A percentile compares a stretch with the other conserved stretches of the same genome.
Conservation (phyloP, 2,888 invertebrate genomes). For the Alloscopus bannaensis region DNA sequence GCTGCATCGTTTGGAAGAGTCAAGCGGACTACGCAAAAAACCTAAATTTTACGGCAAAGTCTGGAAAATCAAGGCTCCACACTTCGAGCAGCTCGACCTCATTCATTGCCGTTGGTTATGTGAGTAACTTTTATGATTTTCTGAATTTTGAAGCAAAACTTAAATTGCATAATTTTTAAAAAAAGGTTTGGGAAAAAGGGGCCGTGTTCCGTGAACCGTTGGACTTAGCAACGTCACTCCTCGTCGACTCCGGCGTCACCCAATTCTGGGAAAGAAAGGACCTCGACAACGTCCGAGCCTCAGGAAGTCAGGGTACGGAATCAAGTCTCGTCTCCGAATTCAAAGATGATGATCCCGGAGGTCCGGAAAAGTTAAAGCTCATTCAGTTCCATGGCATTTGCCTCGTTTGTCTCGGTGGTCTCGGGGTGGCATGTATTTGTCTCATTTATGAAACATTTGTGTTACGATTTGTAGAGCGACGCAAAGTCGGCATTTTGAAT, state of each 20-base stretch:
- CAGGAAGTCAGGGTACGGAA: no score
- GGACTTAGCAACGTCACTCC: background rate
- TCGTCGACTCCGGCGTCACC: background rate
- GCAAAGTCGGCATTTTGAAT: no score
- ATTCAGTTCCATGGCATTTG: no score
- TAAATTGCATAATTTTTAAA: background rate
- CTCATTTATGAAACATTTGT: no score
- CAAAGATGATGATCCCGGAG: no score
- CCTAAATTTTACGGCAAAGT: slow-evolving; percentile 31
- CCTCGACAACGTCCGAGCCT: background rate
- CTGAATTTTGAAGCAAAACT: background rate
- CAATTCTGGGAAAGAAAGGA: background rate
- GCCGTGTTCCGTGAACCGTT: slow-evolving; percentile 38
- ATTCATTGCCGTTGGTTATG: slow-evolving; percentile 48
- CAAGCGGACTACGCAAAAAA: slow-evolving; percentile 31
- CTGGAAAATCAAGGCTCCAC: slow-evolving; percentile 25
- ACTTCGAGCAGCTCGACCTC: slow-evolving; percentile 25
- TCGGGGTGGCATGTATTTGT: no score
- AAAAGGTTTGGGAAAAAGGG: slow-evolving; percentile 28
- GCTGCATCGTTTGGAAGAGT: slow-evolving; percentile 50
- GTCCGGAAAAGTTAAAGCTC: no score
- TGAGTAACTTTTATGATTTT: slow-evolving; percentile 13
- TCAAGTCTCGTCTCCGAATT: no score
- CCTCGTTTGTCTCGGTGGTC: no score
- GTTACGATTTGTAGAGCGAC: no score